These are phyloP conservation scores for Anguilla megastoma DNA, from an alignment of 2,797 vertebrate species.

Conservation along the genomic window DNA sequence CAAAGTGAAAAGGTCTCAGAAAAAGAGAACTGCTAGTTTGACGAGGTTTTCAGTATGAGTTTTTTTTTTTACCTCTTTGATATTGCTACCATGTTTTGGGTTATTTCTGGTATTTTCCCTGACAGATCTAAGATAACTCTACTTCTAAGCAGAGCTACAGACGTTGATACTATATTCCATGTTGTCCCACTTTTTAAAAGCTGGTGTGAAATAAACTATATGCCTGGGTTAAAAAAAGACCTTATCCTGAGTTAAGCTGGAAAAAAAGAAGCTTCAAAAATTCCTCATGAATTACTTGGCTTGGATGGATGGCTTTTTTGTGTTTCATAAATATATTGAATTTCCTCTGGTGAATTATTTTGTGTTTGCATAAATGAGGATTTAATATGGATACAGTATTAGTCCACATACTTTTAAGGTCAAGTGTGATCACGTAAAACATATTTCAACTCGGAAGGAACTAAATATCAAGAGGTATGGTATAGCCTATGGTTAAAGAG, in stretches of 20 bases:
- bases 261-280: not conserved
- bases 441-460: no score
- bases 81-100: not conserved
- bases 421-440: no score
- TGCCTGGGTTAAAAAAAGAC: not conserved
- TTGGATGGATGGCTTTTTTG: not conserved
- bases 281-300: not conserved
- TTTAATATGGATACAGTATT: no score
- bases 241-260: not conserved
- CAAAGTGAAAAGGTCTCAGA: not conserved
- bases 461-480: no score
- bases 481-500: no score
- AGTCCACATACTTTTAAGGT: no score
- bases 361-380: not conserved
- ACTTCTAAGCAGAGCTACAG: not conserved
- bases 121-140: not conserved
- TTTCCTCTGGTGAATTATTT: not conserved
- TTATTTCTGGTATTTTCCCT: not conserved
- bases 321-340: not conserved
- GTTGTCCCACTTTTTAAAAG: not conserved
- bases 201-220: not conserved
- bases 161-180: not conserved
- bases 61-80: not conserved
- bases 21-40: not conserved
- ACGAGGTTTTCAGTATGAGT: not conserved